A percentile compares a stretch with the other conserved stretches of the same genome.
phyloP scores from a whole-genome alignment of 2,113 vertebrate species.

The Eira barbara region DNA sequence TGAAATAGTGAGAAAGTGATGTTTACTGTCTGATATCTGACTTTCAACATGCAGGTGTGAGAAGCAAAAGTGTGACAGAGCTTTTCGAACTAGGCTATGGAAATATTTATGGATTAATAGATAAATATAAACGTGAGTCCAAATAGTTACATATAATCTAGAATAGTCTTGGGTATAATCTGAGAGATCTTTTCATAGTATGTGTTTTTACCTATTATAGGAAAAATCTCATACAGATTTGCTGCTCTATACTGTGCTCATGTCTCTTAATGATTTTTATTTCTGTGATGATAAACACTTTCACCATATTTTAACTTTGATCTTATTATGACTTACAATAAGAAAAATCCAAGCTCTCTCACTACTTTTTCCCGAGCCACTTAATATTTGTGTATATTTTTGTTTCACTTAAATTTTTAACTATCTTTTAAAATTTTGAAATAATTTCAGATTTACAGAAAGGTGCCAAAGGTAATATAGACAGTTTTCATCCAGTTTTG shows the following conservation, averaged over 20 bases:
- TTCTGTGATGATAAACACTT: neutral
- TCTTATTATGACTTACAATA: neutral
- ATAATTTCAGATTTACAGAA: neutral
- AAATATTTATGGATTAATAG: neutral
- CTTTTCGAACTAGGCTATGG: neutral
- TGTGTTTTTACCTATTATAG: neutral
- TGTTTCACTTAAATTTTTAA: neutral
- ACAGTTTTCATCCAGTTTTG: neutral
- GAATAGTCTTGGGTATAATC: neutral
- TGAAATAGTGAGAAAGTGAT: neutral
- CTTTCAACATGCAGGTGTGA: neutral
- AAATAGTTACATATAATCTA: neutral
- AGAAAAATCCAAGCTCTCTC: neutral
- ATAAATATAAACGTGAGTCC: neutral
- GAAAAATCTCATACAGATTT: neutral
- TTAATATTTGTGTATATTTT: neutral
- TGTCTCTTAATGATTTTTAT: neutral
- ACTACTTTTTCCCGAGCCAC: neutral
- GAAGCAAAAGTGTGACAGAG: neutral
- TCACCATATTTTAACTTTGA: neutral
- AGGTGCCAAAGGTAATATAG: neutral
- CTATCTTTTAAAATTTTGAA: neutral
- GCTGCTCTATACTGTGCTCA: neutral
- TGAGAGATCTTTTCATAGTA: neutral
- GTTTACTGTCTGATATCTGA: neutral